phyloP scores from a whole-genome alignment of 2,113 vertebrate species.

The Notarius quadriscutis region DNA sequence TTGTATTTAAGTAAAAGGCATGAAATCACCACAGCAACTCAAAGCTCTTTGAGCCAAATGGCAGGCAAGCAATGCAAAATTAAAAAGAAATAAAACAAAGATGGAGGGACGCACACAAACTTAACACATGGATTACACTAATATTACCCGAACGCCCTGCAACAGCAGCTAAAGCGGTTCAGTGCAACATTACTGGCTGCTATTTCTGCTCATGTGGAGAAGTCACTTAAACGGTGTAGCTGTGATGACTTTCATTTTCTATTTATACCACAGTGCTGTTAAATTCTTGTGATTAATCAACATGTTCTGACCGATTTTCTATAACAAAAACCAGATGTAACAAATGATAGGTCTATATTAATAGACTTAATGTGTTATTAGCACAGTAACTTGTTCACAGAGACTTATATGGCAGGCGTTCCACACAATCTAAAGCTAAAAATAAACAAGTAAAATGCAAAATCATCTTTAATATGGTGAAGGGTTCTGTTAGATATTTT shows the following conservation, averaged over 20 bases:
- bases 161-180: not conserved
- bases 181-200: not conserved
- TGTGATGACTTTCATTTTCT: not conserved
- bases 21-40: constrained; percentile 67
- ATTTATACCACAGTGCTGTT: not conserved
- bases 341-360: not conserved
- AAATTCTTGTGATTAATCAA: not conserved
- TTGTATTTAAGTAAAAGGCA: constrained; percentile 70
- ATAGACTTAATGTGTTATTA: not conserved
- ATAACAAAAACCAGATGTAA: not conserved
- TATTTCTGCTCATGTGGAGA: not conserved
- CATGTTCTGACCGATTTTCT: not conserved
- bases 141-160: not conserved
- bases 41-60: constrained; percentile 42
- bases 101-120: not conserved
- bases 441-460: not conserved
- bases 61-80: constrained; percentile 34
- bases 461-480: not conserved
- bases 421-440: not conserved
- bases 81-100: constrained; percentile 13
- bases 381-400: not conserved
- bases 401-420: not conserved
- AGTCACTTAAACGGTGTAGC: not conserved
- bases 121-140: not conserved
- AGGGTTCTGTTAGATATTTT: not conserved